Evolutionary conservation across 2,113 vertebrate species (phyloP).

Genomic region (Sinocyclocheilus rhinocerous): DNA sequence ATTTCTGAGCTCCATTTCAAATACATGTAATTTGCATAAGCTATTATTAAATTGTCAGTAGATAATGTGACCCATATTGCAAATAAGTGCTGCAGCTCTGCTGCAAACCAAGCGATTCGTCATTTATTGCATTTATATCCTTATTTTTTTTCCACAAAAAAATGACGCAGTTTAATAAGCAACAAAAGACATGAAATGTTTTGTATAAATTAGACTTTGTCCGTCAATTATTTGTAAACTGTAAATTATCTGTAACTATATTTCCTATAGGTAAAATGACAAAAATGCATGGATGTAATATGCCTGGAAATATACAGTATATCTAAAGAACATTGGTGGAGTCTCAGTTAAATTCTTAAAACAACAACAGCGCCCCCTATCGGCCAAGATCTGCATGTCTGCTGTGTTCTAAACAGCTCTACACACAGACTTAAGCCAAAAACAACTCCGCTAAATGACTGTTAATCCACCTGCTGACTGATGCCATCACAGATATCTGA

Average conservation of each 20-base stretch:
- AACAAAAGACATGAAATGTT: neutral
- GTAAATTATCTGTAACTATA: no score
- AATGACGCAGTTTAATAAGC: neutral
- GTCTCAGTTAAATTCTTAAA: neutral
- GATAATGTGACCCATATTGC: neutral
- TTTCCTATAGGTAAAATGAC: no score
- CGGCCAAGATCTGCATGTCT: neutral
- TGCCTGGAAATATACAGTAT: neutral
- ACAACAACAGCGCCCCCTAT: neutral
- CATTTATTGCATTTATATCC: neutral
- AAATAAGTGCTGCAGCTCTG: neutral
- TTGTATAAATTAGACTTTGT: neutral
- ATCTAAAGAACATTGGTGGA: no score
- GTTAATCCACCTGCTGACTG: neutral
- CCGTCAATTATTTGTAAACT: neutral
- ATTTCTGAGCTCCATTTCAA: neutral
- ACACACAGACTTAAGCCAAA: neutral
- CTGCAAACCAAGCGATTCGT: neutral
- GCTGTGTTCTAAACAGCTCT: neutral
- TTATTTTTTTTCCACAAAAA: neutral
- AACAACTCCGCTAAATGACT: neutral
- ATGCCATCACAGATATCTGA: neutral
- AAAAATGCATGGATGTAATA: no score
- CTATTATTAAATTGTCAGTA: neutral
- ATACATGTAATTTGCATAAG: neutral